phyloP scores from a whole-genome alignment of 2,113 vertebrate genomes.

The Boleophthalmus pectinirostris region DNA sequence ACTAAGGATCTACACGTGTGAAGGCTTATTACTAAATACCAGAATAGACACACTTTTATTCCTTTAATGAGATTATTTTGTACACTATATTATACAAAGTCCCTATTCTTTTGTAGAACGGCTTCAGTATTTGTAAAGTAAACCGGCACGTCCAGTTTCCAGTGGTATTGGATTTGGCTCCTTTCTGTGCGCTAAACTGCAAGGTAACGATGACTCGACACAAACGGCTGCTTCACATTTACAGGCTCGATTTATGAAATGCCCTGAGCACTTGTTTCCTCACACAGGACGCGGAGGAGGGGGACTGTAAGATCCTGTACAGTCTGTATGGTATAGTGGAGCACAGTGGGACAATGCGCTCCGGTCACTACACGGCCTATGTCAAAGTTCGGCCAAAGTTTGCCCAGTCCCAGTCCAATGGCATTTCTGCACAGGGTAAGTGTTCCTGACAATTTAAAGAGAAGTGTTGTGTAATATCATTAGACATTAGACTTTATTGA shows the following conservation, averaged over 20 bases:
- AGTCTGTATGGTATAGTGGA: conserved; percentile 93
- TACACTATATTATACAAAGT: too few species aligned
- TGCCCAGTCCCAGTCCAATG: conserved; percentile 72
- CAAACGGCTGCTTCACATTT: background rate
- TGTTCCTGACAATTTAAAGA: background rate
- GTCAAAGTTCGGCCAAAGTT: conserved; percentile 81
- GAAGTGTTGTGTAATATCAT: background rate
- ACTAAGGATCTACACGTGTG: too few species aligned
- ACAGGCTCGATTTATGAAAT: background rate
- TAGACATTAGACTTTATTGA: too few species aligned
- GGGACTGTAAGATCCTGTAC: conserved; percentile 81
- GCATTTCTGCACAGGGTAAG: conserved; percentile 75
- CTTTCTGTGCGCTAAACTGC: conserved; percentile 90
- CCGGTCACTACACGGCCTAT: conserved; percentile 96
- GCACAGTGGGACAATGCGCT: conserved; percentile 96
- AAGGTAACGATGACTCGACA: conserved; percentile 79
- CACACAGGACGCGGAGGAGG: conserved; percentile 81
- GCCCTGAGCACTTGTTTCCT: background rate
- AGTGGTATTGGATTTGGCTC: conserved; percentile 89
- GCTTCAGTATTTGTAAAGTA: conserved; percentile 91
- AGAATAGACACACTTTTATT: too few species aligned
- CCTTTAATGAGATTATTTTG: too few species aligned
- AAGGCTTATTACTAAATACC: too few species aligned
- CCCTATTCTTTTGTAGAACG: conserved; percentile 73
- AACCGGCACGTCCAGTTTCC: conserved; percentile 92